These are phyloP conservation scores for Tapirus terrestris DNA, from an alignment of 2,113 vertebrate species.

Conservation along the genomic window DNA sequence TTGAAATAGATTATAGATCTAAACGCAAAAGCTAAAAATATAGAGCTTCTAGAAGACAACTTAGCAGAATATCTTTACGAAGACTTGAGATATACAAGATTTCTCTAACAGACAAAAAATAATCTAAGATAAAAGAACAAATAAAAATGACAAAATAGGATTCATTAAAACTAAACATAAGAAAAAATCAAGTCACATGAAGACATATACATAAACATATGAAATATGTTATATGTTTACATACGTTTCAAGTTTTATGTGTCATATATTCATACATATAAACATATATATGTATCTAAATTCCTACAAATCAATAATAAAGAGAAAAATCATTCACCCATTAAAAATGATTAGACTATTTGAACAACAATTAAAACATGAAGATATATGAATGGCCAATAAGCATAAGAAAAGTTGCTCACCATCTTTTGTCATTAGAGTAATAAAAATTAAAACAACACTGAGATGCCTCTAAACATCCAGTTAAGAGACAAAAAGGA, in stretches of 20 bases:
- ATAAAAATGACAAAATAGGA: background rate
- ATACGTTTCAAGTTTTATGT: too few relatives aligned
- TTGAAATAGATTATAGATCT: background rate
- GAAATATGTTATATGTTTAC: background rate
- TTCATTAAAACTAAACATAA: background rate
- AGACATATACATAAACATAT: background rate
- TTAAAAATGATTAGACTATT: background rate
- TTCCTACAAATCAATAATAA: background rate
- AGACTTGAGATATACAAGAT: background rate
- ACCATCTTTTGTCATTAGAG: background rate
- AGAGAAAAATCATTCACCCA: background rate
- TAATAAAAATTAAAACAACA: background rate
- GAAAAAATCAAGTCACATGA: background rate
- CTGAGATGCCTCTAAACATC: background rate
- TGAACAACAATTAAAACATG: background rate
- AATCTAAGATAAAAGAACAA: background rate
- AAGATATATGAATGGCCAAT: background rate
- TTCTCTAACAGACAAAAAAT: background rate
- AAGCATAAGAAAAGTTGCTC: background rate
- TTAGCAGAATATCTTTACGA: background rate
- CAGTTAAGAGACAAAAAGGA: background rate
- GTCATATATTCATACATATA: too few relatives aligned
- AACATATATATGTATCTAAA: background rate
- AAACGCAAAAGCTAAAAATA: background rate
- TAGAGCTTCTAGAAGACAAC: background rate